phyloP scores from a whole-genome alignment of 2,797 vertebrate genomes.

The Phrynocephalus vlangalii region DNA sequence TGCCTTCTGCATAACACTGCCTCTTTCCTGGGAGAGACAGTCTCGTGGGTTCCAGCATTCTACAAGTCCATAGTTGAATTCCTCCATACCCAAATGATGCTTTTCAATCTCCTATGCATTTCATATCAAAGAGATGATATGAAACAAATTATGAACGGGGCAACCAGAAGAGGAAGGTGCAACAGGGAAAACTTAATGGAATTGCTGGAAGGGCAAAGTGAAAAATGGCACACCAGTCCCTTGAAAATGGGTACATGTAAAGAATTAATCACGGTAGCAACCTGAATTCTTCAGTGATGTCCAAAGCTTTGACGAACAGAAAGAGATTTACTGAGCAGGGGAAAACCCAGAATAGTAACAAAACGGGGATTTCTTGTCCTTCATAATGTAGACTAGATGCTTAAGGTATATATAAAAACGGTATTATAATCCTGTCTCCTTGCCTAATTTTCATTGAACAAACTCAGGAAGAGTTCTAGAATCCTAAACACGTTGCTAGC shows the following conservation, averaged over 20 bases:
- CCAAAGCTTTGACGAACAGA: background rate
- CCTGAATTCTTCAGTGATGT: background rate
- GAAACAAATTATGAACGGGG: slow-evolving; percentile 37
- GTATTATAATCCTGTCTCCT: background rate
- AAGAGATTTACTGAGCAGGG: background rate
- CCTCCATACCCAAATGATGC: slow-evolving; percentile 17
- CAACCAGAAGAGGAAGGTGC: slow-evolving; percentile 52
- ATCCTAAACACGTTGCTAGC: background rate
- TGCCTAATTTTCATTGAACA: background rate
- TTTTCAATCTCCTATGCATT: slow-evolving; percentile 29
- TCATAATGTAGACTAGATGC: background rate
- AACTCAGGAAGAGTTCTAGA: background rate
- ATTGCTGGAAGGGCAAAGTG: slow-evolving; percentile 34
- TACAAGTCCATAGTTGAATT: background rate
- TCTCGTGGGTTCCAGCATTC: slow-evolving; percentile 5
- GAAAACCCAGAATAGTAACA: background rate
- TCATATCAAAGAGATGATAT: slow-evolving; percentile 40
- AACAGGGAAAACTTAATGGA: slow-evolving; percentile 57
- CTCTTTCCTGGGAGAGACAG: slow-evolving; percentile 29
- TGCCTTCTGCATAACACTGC: background rate
- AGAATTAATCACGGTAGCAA: background rate
- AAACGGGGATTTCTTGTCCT: background rate
- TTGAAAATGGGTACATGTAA: accelerated
- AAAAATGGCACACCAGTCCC: slow-evolving; percentile 19
- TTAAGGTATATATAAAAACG: background rate